A percentile compares a stretch with the other conserved stretches of the same genome.
phyloP scores from a whole-genome alignment of 2,113 vertebrate species.

The Leptocoma aspasia region DNA sequence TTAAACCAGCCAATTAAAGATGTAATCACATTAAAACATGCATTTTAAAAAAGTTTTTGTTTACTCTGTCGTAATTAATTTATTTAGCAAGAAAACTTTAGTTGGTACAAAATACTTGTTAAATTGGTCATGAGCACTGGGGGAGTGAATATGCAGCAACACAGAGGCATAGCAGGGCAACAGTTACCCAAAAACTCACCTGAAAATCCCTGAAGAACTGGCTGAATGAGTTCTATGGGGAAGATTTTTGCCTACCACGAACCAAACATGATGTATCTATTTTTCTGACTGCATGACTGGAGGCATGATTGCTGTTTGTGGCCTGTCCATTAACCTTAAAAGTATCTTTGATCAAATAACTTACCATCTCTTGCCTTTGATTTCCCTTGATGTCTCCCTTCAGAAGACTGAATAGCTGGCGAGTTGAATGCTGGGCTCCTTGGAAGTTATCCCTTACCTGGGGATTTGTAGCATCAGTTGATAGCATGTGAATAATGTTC shows the following conservation, averaged over 20 bases:
- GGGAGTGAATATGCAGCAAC: background rate
- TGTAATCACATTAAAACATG: slow-evolving; percentile 55
- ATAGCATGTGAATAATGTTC: background rate
- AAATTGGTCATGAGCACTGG: slow-evolving; percentile 32
- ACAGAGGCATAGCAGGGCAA: background rate
- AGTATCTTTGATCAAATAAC: slow-evolving; percentile 11
- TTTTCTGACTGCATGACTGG: background rate
- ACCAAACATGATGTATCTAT: background rate
- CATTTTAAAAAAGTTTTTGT: slow-evolving; percentile 67
- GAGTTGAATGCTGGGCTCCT: background rate
- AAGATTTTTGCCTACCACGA: background rate
- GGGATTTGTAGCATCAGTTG: background rate
- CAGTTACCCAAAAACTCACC: background rate
- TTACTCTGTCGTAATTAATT: slow-evolving; percentile 63
- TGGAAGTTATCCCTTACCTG: background rate
- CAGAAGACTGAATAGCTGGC: background rate
- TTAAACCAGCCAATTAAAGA: slow-evolving; percentile 73
- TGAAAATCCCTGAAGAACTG: background rate
- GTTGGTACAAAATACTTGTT: slow-evolving; percentile 56
- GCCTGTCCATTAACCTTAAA: slow-evolving; percentile 24
- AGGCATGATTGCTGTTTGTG: background rate
- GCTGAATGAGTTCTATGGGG: background rate
- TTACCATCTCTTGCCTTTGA: background rate
- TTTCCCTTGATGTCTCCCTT: slow-evolving; percentile 28
- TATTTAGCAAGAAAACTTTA: slow-evolving; percentile 42